phyloP scores from a whole-genome alignment of 35 echinoderm and acorn worm genomes.

The Heliocidaris tuberculata region DNA sequence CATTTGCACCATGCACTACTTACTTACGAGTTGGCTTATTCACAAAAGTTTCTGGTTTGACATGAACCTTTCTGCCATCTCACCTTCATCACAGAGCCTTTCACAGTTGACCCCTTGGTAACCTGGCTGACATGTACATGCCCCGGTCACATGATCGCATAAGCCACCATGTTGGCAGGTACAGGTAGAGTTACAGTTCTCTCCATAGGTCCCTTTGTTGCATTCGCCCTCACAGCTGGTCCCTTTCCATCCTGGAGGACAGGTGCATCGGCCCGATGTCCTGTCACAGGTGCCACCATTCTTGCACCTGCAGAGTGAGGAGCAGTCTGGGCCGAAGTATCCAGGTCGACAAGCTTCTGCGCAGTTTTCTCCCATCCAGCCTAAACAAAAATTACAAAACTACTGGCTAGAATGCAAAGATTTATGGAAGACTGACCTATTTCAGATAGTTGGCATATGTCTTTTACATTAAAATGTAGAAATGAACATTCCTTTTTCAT shows the following conservation, averaged over 20 bases:
- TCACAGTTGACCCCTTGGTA: slow-evolving; percentile 55
- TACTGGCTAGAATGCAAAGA: too few relatives aligned
- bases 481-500: too few relatives aligned
- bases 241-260: slow-evolving; percentile 55
- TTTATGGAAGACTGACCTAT: too few relatives aligned
- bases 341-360: slow-evolving; percentile 43
- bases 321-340: slow-evolving; percentile 51
- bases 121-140: slow-evolving; percentile 62
- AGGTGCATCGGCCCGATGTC: slow-evolving; percentile 57
- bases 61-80: neutral
- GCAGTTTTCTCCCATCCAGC: slow-evolving; percentile 69
- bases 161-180: slow-evolving; percentile 54
- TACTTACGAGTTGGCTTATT: too few relatives aligned
- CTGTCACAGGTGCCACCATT: slow-evolving; percentile 67
- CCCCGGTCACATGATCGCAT: slow-evolving; percentile 68
- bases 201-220: slow-evolving; percentile 55
- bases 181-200: slow-evolving; percentile 56
- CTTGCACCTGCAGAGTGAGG: slow-evolving; percentile 55
- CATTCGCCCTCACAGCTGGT: slow-evolving; percentile 50
- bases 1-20: too few relatives aligned
- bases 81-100: slow-evolving; percentile 49
- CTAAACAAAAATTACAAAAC: slow-evolving; percentile 14
- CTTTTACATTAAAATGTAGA: too few relatives aligned
- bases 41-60: too few relatives aligned
- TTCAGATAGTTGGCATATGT: too few relatives aligned